Evolutionary conservation across 2,113 vertebrate species (phyloP).

Genomic region (Gymnorhina tibicen): DNA sequence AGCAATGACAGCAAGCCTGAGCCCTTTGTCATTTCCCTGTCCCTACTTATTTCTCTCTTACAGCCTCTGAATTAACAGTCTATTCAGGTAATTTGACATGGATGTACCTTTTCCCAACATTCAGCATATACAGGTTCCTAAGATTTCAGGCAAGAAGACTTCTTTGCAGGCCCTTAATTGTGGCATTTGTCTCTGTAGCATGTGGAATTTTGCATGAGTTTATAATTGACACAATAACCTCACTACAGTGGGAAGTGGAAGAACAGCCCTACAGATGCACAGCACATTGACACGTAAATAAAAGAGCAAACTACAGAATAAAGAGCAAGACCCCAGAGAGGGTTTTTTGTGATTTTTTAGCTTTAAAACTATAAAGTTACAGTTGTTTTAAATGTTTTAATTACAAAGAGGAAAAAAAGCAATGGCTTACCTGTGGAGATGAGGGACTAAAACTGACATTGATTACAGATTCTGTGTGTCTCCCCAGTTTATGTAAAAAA

Average conservation of each 20-base stretch:
- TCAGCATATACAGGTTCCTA: neutral
- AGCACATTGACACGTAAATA: neutral
- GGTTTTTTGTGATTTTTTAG: neutral
- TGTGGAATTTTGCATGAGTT: neutral
- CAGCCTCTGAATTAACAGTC: neutral
- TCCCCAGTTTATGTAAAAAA: constrained; percentile 77
- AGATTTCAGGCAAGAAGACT: neutral
- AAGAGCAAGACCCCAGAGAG: neutral
- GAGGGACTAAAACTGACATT: constrained; percentile 82
- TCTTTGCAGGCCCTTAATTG: neutral
- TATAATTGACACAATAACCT: neutral
- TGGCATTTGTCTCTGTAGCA: neutral
- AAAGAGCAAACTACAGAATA: neutral
- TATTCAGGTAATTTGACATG: neutral
- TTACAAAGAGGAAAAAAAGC: neutral
- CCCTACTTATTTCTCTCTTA: neutral
- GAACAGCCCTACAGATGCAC: neutral
- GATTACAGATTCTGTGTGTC: constrained; percentile 78
- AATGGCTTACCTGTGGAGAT: constrained; percentile 74
- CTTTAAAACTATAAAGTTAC: neutral
- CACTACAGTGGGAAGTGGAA: neutral
- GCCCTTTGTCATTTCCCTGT: neutral
- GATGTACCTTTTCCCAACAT: neutral
- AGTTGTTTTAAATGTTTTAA: neutral
- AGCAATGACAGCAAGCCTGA: neutral